phyloP scores from a whole-genome alignment of 2,888 invertebrate species.

The Apeira syringaria region DNA sequence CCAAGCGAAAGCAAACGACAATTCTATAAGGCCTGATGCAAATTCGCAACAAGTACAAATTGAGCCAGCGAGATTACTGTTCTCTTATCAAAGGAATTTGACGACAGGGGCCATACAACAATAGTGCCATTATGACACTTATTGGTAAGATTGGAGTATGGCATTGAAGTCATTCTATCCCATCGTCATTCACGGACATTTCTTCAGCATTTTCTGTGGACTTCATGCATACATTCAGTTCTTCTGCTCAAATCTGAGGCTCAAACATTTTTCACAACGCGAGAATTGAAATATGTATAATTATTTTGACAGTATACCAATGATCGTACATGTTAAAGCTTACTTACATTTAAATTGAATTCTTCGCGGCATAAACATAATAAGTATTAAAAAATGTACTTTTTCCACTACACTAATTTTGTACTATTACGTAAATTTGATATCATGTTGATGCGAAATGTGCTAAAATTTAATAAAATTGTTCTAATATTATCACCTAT shows the following conservation, averaged over 20 bases:
- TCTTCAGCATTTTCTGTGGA: conserved; percentile 28
- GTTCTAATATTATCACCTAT: no score
- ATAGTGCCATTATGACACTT: conserved; percentile 52
- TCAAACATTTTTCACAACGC: background rate
- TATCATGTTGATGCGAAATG: no score
- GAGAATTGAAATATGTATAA: background rate
- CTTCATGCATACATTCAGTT: conserved; percentile 32
- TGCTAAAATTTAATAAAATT: no score
- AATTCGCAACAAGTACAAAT: conserved; percentile 77
- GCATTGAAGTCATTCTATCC: conserved; percentile 50
- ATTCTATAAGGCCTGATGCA: conserved; percentile 76
- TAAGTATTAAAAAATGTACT: no score
- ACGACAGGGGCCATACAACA: conserved; percentile 61
- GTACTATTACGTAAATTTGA: no score
- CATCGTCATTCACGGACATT: conserved; percentile 38
- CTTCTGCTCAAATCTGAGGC: conserved; percentile 12
- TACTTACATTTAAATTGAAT: no score
- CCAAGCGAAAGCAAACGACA: conserved; percentile 70
- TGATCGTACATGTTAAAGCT: no score
- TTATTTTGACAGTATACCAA: no score
- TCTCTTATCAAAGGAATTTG: conserved; percentile 70
- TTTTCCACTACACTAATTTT: no score
- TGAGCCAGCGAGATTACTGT: conserved; percentile 69
- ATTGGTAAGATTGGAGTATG: conserved; percentile 65
- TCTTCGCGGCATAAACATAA: no score